Evolutionary conservation across 2,113 vertebrate genomes (phyloP).

Genomic region (Paratilapia polleni): DNA sequence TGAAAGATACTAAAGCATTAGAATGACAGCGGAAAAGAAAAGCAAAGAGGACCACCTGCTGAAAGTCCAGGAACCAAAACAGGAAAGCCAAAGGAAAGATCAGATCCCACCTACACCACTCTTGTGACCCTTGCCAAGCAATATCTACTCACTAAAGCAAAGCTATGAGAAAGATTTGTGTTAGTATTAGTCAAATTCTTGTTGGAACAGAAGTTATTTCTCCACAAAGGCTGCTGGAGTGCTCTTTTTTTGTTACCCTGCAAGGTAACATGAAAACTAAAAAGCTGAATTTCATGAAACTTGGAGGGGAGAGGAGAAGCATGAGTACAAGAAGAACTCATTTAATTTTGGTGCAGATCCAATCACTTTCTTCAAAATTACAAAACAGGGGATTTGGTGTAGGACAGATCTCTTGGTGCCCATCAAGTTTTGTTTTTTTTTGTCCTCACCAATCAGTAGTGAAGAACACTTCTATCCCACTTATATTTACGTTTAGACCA

Average conservation of each 20-base stretch:
- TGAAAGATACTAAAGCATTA: background rate
- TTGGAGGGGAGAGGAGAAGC: background rate
- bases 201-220: background rate
- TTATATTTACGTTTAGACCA: background rate
- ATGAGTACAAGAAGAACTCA: fast-evolving
- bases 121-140: background rate
- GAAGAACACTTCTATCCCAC: background rate
- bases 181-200: background rate
- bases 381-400: background rate
- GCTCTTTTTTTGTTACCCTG: background rate
- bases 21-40: background rate
- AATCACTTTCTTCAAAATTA: background rate
- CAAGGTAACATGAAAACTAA: background rate
- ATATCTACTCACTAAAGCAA: background rate
- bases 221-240: background rate
- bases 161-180: background rate
- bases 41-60: background rate
- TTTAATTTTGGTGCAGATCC: background rate
- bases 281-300: background rate
- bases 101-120: background rate
- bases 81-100: background rate
- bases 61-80: background rate
- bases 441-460: background rate
- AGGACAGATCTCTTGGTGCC: too few relatives aligned
- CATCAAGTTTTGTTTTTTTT: background rate